Percentiles rank a stretch among this genome's conserved stretches.
These are phyloP conservation scores for Tuta absoluta DNA, from an alignment of 2,888 invertebrate species.

Conservation along the genomic window DNA sequence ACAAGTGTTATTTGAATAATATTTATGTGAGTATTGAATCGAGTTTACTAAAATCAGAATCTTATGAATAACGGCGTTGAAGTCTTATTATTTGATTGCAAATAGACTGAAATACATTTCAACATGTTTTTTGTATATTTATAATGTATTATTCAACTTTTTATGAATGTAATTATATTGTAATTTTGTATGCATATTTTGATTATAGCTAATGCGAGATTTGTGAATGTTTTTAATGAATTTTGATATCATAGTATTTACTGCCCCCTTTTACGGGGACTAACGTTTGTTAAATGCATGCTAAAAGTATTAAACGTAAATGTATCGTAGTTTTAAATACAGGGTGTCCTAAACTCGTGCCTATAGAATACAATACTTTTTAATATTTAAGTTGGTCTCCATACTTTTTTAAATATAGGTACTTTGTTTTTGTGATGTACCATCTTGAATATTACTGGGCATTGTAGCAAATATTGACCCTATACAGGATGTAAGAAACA, in stretches of 20 bases:
- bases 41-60: no score
- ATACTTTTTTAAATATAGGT: no score
- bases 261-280: neutral
- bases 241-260: constrained; percentile 2
- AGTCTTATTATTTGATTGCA: neutral
- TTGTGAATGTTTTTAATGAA: constrained; percentile 2
- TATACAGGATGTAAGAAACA: no score
- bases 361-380: constrained; percentile 8
- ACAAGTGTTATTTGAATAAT: no score
- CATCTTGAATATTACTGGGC: neutral
- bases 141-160: neutral
- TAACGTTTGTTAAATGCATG: constrained; percentile 25
- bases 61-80: neutral
- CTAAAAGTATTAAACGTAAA: constrained; percentile 24
- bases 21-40: no score
- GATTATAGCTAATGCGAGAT: constrained; percentile 9
- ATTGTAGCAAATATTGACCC: no score
- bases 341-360: constrained; percentile 22
- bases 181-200: constrained; percentile 31
- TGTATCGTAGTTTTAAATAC: constrained; percentile 23
- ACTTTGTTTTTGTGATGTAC: neutral
- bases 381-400: neutral
- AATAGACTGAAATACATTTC: neutral
- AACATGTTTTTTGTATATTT: neutral
- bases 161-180: constrained; percentile 33